Evolutionary conservation across 23 tunicate genomes (phyloP), one percentile per base, ranked within the genome.

Genomic region (Clavelina lepadiformis): DNA sequence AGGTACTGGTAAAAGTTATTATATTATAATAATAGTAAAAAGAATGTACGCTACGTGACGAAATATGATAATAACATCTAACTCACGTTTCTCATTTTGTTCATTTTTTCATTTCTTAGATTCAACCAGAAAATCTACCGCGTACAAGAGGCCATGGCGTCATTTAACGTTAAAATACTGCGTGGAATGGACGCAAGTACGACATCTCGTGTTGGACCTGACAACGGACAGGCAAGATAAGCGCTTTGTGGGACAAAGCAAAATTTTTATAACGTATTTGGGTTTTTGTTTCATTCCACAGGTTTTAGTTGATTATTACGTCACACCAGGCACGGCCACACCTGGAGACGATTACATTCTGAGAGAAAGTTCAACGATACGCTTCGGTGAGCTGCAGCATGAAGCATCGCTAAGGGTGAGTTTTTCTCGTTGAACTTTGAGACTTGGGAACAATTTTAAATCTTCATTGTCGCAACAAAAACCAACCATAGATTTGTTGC

Each of bases 251-350:
- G 50, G n/a, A n/a, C n/a, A n/a, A n/a, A n/a, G n/a, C n/a, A 15
- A 15, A 19, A 31, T 15, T 20, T 0, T 28, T 52, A 65, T 27
- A 0, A 45, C n/a, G 15, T 13, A 52, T 58, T 13, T 38, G 8
- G 32, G 23, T 27, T 24, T 19, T 53, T 13, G 13, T 26, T 38
- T 26, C 35, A 31, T 49, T 53, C 31, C 56, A 1, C 37, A 86
- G 95, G 81, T 86, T 49, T 57, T 71, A 27, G 85, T 86, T 32
- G 79, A 78, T 25, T 86, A 86, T 29, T 29, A 46, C 28, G 76
- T 78, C 28, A 41, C 50, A 5, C 45, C 71, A 3, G 73, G 73
- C 47, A 55, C 81, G 1, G 95, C 95, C 7, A 67, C 71, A n/a
- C 33, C 73, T 18, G 75, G 50, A 6, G 54, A 49, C 6, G 95